These are phyloP conservation scores for Drosophila mayaguana DNA, from an alignment of 2,888 invertebrate species.

Conservation along the genomic window DNA sequence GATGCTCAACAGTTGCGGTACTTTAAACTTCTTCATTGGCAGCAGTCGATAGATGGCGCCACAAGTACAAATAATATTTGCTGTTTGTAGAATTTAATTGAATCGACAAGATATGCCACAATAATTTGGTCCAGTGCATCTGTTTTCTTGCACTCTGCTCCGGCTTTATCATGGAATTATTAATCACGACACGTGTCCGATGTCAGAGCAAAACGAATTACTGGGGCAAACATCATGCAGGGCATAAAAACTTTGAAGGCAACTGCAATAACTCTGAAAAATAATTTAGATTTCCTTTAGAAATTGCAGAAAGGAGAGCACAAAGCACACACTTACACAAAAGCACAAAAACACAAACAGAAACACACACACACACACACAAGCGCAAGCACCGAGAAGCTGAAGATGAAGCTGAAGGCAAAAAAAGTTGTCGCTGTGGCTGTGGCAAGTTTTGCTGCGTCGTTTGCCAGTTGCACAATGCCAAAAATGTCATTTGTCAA, in stretches of 20 bases:
- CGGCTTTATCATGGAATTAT: slow-evolving; percentile 46
- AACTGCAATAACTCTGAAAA: slow-evolving; percentile 78
- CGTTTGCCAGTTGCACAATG: slow-evolving; percentile 71
- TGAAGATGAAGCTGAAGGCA: slow-evolving; percentile 1
- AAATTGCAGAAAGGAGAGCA: slow-evolving; percentile 32
- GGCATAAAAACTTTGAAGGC: slow-evolving; percentile 54
- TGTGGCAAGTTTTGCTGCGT: slow-evolving; percentile 56
- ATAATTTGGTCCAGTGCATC: slow-evolving; percentile 7
- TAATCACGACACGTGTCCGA: slow-evolving; percentile 76
- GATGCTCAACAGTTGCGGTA: too few species aligned
- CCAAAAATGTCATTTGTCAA: slow-evolving; percentile 81
- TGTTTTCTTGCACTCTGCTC: slow-evolving; percentile 1
- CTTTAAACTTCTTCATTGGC: neutral
- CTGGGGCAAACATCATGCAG: slow-evolving; percentile 55
- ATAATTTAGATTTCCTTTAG: slow-evolving; percentile 76
- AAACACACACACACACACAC: slow-evolving; percentile 31
- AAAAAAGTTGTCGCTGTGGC: slow-evolving; percentile 37
- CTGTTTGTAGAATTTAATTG: slow-evolving; percentile 16
- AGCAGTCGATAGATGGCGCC: neutral
- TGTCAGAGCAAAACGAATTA: slow-evolving; percentile 71
- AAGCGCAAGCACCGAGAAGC: slow-evolving; percentile 2
- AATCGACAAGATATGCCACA: slow-evolving; percentile 6
- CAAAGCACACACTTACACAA: slow-evolving; percentile 34
- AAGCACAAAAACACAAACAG: slow-evolving; percentile 31
- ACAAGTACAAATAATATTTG: neutral